Evolutionary conservation across 2,888 invertebrate species (phyloP).

Genomic region (Pedicia rivosa): DNA sequence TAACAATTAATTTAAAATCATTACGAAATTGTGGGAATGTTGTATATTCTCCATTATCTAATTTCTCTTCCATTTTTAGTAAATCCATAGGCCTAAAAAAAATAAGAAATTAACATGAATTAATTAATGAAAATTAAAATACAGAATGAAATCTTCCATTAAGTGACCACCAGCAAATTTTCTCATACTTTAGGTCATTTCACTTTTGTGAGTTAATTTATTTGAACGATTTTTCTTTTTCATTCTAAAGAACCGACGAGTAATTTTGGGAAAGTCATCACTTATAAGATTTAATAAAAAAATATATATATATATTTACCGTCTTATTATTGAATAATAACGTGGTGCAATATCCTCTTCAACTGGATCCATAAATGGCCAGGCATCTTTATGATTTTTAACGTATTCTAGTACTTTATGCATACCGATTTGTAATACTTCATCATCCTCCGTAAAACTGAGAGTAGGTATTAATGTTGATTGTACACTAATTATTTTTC

Average conservation of each 20-base stretch:
- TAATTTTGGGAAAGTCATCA: too few species aligned
- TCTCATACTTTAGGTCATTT: too few species aligned
- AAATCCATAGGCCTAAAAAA: constrained; percentile 65
- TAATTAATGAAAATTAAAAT: neutral
- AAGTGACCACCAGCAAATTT: too few species aligned
- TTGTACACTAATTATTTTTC: constrained; percentile 5
- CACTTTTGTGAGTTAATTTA: too few species aligned
- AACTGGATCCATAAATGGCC: constrained; percentile 89
- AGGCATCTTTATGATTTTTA: constrained; percentile 78
- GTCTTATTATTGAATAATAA: constrained; percentile 54
- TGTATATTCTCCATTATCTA: constrained; percentile 66
- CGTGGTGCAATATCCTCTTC: constrained; percentile 86
- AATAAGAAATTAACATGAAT: neutral
- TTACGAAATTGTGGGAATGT: constrained; percentile 65
- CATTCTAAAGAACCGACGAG: too few species aligned
- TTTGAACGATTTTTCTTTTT: too few species aligned
- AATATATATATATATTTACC: constrained; percentile 20
- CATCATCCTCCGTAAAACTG: constrained; percentile 66
- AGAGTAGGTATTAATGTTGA: constrained; percentile 18
- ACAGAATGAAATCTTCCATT: too few species aligned
- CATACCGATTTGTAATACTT: constrained; percentile 77
- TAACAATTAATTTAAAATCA: constrained; percentile 83
- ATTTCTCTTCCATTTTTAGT: constrained; percentile 70
- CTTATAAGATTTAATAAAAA: too few species aligned
- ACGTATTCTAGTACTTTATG: constrained; percentile 80